Base-by-base conservation (phyloP, 2,797 vertebrate species). In the Tenualosa thibaudeaui region DNA sequence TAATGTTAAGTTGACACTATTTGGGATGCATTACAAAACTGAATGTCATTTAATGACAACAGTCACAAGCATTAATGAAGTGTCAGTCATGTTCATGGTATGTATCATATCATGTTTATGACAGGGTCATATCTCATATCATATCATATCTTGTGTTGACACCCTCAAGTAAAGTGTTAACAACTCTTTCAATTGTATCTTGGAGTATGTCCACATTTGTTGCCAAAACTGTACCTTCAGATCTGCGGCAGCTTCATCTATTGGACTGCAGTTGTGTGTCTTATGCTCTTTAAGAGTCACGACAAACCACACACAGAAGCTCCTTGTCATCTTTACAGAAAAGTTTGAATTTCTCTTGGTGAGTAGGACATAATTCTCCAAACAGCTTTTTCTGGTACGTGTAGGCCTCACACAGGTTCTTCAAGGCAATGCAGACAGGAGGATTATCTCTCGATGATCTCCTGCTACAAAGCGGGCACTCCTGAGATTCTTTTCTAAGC, bases 391-490 rank as follows among this genome's bases (percentile, higher is more conserved):
- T 60, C 10, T 88, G 17, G 46, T 51, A 81, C 51, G 62, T 9
- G 51, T 54, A 84, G 81, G 65, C 62, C 81, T 86, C 82, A 8
- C 84, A 84, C n/a, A 88, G 81, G 81, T 84, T 84, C 68, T 83
- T 88, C 65, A 88, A 46, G 82, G 17, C 81, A 5, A 65, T 46
- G 54, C 31, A 86, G 37, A 58, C 15, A 22, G 51, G 82, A 26
- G 83, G 62, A 4, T 82, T 50, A 8, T 71, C 9, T 50, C 58
- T 56, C 13, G 24, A 68, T 2, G 49, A 81, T 68, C 22, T 84
- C 81, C 40, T 58, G 84, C 93, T 93, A 91, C 94, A 95, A 26
- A 95, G 87, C 0, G 94, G 95, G 0, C 94, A 95, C 0, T 85
- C 31, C n/a, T 87, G 91, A 0, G 51, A 75, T 50, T 37, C 58